A percentile compares a stretch with the other conserved stretches of the same genome.
phyloP scores from a whole-genome alignment of 2,888 invertebrate genomes.

The Meliscaeva auricollis region DNA sequence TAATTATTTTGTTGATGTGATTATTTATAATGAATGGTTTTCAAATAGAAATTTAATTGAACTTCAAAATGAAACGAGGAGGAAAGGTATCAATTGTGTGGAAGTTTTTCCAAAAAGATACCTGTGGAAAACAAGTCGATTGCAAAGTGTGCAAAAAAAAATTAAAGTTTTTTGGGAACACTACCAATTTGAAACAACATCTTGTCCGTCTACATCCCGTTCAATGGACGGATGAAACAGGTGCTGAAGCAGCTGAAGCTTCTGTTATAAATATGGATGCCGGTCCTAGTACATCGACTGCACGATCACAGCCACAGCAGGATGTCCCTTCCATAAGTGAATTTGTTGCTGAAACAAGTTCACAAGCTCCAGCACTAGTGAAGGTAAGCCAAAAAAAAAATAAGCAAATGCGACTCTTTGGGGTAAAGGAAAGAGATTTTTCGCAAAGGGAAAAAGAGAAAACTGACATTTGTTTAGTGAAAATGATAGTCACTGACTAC shows the following conservation, averaged over 20 bases:
- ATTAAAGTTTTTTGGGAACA: conserved; percentile 21
- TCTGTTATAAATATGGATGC: background rate
- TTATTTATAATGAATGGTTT: too few species aligned
- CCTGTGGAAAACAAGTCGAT: background rate
- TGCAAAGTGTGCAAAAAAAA: background rate
- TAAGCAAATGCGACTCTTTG: conserved; percentile 13
- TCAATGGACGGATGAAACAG: conserved; percentile 27
- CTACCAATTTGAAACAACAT: conserved; percentile 27
- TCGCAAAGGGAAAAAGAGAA: conserved; percentile 10
- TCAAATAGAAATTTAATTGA: too few species aligned
- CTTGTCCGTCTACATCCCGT: conserved; percentile 18
- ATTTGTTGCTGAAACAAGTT: conserved; percentile 25
- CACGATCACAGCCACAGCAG: background rate
- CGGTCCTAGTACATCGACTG: background rate
- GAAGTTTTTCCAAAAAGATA: background rate
- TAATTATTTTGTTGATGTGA: too few species aligned
- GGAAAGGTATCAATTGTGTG: background rate
- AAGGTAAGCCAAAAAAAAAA: background rate
- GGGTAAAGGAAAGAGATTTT: conserved; percentile 17
- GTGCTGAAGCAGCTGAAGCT: background rate
- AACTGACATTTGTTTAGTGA: conserved; percentile 27
- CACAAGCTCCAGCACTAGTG: background rate
- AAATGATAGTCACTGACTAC: conserved; percentile 29
- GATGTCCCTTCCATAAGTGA: conserved; percentile 20
- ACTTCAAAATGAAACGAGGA: background rate